Evolutionary conservation across 2,797 vertebrate genomes (phyloP).

Genomic region (Ceryle rudis): DNA sequence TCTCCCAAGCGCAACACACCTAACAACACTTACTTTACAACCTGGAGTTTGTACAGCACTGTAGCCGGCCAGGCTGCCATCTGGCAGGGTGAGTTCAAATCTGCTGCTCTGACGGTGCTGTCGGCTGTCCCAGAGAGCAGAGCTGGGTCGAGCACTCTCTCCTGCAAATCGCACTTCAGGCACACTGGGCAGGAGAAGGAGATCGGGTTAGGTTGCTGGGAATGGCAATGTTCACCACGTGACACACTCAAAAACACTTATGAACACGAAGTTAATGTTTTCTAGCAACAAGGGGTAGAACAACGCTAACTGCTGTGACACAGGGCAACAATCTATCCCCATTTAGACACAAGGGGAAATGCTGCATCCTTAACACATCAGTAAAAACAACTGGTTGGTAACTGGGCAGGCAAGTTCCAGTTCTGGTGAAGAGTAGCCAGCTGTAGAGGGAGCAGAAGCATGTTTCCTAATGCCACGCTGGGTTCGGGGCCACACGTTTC

Average conservation of each 20-base stretch:
- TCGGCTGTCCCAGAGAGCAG: conserved; percentile 78
- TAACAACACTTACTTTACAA: conserved; percentile 83
- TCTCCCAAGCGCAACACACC: fast-evolving
- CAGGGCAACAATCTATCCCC: background rate
- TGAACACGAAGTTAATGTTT: background rate
- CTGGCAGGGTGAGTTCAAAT: conserved; percentile 74
- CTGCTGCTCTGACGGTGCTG: conserved; percentile 75
- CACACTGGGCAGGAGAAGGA: conserved; percentile 80
- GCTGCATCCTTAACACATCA: background rate
- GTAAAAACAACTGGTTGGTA: background rate
- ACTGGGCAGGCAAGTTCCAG: background rate
- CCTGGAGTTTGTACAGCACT: conserved; percentile 77
- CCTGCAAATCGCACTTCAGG: conserved; percentile 93
- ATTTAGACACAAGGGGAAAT: background rate
- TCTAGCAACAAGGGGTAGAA: background rate
- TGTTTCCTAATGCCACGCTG: background rate
- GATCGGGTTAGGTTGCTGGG: background rate
- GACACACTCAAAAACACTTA: background rate
- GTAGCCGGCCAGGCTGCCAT: conserved; percentile 74
- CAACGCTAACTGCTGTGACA: background rate
- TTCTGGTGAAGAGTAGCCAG: background rate
- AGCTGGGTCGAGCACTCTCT: conserved; percentile 88
- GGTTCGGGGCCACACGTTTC: background rate
- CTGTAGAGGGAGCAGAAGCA: background rate
- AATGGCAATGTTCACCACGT: background rate